These are phyloP conservation scores for Pao palembangensis DNA, from an alignment of 2,113 vertebrate species.

Conservation along the genomic window DNA sequence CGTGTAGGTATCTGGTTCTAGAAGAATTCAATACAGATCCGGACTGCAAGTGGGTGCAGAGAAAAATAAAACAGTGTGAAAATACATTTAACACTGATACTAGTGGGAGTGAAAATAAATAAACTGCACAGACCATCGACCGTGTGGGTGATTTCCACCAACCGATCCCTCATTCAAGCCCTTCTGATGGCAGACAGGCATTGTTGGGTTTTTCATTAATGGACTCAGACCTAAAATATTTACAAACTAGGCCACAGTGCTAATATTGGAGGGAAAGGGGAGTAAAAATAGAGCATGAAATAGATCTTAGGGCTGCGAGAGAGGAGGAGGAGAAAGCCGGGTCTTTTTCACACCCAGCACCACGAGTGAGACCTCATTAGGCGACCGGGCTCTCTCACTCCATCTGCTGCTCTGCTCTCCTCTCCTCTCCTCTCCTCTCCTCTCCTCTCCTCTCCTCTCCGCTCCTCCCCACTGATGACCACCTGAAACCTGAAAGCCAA, in stretches of 20 bases:
- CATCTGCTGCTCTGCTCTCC: conserved; percentile 58
- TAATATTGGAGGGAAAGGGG: conserved; percentile 73
- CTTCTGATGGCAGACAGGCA: conserved; percentile 3
- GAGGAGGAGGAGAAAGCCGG: conserved; percentile 53
- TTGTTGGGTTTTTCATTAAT: conserved; percentile 41
- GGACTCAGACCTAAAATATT: conserved; percentile 53
- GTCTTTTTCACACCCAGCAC: conserved; percentile 50
- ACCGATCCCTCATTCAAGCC: not conserved
- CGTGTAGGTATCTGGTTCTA: conserved; percentile 54
- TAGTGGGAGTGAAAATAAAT: conserved; percentile 14
- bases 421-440: conserved; percentile 33
- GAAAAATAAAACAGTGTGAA: conserved; percentile 32
- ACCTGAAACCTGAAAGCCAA: conserved; percentile 10
- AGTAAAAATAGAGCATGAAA: conserved; percentile 79
- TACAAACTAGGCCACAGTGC: conserved; percentile 74
- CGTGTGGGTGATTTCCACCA: not conserved
- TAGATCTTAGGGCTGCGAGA: conserved; percentile 76
- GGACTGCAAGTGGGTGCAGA: conserved; percentile 42
- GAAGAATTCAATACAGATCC: conserved; percentile 55
- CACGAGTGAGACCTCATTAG: conserved; percentile 70
- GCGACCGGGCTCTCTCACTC: conserved; percentile 53
- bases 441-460: conserved; percentile 33
- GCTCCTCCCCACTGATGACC: conserved; percentile 52
- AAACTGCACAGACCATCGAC: conserved; percentile 20
- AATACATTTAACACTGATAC: conserved; percentile 34